Percentiles rank a stretch among this genome's conserved stretches.
Conservation (phyloP, 2,797 vertebrate genomes). For the Coluber constrictor region DNA sequence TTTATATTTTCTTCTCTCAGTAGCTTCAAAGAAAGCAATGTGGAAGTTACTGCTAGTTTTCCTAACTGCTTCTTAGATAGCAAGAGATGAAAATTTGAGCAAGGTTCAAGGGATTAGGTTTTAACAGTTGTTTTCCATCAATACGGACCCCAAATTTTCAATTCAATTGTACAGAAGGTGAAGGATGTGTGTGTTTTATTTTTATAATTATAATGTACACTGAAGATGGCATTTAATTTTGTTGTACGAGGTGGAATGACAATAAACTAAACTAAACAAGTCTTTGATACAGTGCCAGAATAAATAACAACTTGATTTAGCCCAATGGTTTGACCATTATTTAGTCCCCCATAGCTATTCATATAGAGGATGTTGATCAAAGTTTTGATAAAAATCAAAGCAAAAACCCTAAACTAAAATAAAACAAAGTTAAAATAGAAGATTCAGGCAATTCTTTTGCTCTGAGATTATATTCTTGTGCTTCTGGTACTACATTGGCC, state of each 20-base stretch:
- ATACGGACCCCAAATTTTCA: not conserved
- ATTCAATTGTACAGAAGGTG: too few species aligned
- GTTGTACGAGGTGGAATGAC: too few species aligned
- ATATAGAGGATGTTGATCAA: not conserved
- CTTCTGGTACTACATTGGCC: not conserved
- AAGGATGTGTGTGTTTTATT: too few species aligned
- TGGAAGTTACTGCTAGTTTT: not conserved
- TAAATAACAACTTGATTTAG: not conserved
- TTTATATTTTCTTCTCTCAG: not conserved
- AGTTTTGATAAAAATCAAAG: not conserved
- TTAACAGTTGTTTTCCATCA: not conserved
- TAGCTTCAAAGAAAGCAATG: not conserved
- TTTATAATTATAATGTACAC: too few species aligned
- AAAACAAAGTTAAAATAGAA: not conserved
- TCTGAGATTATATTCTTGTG: not conserved
- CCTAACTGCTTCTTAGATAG: too few species aligned
- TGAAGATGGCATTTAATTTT: too few species aligned
- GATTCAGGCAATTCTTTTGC: not conserved
- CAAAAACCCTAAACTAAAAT: not conserved
- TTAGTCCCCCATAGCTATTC: not conserved
- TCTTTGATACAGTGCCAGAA: not conserved
- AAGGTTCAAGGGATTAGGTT: not conserved
- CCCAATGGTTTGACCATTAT: not conserved
- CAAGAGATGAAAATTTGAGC: not conserved
- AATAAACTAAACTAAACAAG: not conserved